These are phyloP conservation scores for Trachops cirrhosus DNA, from an alignment of 2,797 vertebrate genomes.

Conservation along the genomic window DNA sequence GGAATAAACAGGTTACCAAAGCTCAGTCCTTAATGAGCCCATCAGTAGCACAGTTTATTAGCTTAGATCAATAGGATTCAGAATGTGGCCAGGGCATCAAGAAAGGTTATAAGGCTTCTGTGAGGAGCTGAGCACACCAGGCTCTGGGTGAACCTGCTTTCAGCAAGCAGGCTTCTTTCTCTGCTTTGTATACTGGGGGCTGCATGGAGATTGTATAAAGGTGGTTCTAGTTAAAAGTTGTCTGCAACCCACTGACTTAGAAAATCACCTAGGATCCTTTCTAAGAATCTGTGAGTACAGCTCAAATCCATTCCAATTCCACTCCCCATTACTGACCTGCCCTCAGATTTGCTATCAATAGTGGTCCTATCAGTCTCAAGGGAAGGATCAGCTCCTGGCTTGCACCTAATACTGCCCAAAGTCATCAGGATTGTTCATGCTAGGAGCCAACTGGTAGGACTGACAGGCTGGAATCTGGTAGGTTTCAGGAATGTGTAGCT, in stretches of 20 bases:
- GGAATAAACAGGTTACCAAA: not conserved
- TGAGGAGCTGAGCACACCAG: not conserved
- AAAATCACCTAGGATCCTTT: slow-evolving; percentile 4
- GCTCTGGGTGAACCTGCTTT: not conserved
- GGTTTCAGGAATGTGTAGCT: not conserved
- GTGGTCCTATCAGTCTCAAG: not conserved
- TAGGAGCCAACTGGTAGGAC: not conserved
- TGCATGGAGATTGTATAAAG: not conserved
- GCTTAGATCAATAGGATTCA: not conserved
- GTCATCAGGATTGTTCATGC: not conserved
- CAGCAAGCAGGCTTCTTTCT: not conserved
- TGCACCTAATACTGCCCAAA: not conserved
- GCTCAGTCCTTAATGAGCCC: not conserved
- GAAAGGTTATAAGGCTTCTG: not conserved
- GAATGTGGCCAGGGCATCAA: not conserved
- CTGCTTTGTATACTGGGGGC: not conserved
- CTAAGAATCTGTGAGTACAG: not conserved
- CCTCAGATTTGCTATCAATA: not conserved
- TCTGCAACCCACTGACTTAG: not conserved
- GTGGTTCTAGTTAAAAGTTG: not conserved
- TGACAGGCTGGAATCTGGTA: not conserved
- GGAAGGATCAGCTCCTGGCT: not conserved
- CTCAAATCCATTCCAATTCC: not conserved
- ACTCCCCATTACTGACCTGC: not conserved
- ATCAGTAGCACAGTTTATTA: not conserved